phyloP scores from a whole-genome alignment of 1,140 invertebrate genomes.

The Saxidomus purpurata region DNA sequence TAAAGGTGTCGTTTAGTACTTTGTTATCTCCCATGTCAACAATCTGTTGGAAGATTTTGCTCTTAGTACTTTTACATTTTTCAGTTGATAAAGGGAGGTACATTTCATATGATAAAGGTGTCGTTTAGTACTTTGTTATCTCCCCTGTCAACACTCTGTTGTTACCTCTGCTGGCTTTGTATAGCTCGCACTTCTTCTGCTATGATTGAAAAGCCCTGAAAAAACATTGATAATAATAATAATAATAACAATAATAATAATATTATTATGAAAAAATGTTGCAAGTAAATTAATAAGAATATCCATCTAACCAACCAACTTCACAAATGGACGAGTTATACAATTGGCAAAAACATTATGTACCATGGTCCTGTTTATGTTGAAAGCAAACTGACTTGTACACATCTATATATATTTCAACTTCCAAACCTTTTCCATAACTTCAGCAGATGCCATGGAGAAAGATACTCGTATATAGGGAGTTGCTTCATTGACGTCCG shows the following conservation, averaged over 20 bases:
- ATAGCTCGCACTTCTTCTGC: conserved; percentile 43
- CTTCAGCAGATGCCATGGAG: conserved; percentile 23
- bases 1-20: no score
- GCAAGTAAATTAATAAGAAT: neutral
- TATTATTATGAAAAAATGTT: no score
- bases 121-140: no score
- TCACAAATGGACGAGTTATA: neutral
- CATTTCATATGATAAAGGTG: no score
- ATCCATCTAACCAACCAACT: neutral
- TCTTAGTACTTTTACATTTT: no score
- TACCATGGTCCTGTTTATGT: neutral
- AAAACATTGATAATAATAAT: neutral
- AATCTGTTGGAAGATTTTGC: no score
- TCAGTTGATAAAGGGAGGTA: no score
- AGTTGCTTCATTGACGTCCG: neutral
- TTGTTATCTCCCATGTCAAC: no score
- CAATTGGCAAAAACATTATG: neutral
- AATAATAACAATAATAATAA: neutral
- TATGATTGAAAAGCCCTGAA: conserved; percentile 47
- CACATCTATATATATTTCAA: no score
- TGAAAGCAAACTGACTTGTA: neutral
- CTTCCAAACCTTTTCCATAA: conserved; percentile 65
- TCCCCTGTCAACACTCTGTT: no score
- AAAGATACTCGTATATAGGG: conserved; percentile 42
- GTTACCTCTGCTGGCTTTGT: neutral